phyloP scores from a whole-genome alignment of 2,113 vertebrate species.

The Albula glossodonta region DNA sequence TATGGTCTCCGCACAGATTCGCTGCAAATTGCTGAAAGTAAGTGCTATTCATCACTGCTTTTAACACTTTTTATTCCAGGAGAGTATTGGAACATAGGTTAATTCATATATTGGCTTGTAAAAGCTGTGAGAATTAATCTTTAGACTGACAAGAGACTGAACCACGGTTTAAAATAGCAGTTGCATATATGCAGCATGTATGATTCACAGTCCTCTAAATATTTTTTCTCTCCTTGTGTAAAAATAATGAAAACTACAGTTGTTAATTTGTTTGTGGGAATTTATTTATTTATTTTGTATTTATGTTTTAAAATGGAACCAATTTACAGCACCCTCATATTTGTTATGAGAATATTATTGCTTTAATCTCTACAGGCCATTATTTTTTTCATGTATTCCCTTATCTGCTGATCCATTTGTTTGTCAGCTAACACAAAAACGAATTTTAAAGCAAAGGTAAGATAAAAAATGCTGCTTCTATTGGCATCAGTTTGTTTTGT shows the following conservation, averaged over 20 bases:
- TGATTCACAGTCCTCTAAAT: no score
- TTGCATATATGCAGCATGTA: neutral
- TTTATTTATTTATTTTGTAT: neutral
- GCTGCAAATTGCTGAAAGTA: constrained; percentile 98
- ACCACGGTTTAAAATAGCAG: neutral
- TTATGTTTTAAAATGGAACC: neutral
- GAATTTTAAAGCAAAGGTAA: neutral
- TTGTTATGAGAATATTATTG: neutral
- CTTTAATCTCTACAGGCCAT: neutral
- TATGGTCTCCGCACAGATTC: constrained; percentile 98
- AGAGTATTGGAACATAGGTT: neutral
- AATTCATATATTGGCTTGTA: neutral
- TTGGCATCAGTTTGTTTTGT: no score
- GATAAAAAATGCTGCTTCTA: neutral
- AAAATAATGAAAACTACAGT: neutral
- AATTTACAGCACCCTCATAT: neutral
- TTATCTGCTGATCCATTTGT: neutral
- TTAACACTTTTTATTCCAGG: neutral
- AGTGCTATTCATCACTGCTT: constrained; percentile 52
- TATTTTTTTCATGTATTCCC: neutral
- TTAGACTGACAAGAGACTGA: neutral
- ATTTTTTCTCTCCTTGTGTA: neutral
- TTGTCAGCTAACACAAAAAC: neutral
- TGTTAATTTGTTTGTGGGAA: neutral
- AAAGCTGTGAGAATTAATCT: neutral